Base-by-base conservation (phyloP, 2,113 vertebrate genomes). In the Pipra filicauda region DNA sequence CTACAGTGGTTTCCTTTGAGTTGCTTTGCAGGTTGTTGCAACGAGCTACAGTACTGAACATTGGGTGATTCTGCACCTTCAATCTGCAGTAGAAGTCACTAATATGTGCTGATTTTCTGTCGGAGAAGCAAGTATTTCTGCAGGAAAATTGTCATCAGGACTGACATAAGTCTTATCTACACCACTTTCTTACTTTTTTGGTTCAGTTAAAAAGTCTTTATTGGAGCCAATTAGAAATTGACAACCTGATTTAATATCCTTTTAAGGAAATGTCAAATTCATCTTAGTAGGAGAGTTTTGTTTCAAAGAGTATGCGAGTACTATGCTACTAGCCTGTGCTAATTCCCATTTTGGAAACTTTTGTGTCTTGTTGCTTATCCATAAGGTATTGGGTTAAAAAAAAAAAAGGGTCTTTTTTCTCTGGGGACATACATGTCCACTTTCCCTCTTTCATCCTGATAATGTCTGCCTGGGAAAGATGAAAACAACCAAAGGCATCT, bases 351-450 rank as follows among this genome's bases (percentile, higher is more conserved):
- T 76, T 23, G 37, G 23, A 39, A 75, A 64, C 22, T 58, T 26
- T 20, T 75, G 37, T 3, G 19, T 23, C 30, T 81, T 85, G 22
- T 46, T 31, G 28, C 24, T 88, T 90, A 22, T 52, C 28, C 6
- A 27, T 66, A 15, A 81, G 57, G 30, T 66, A 66, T 13, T 75
- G 22, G 8, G 10, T 71, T 49, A 26, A 39, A 37, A n/a, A 35
- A 39, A 39, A 39, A 66, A 39, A 20, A 14, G 21, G 0, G 0
- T 14, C 1, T 17, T 70, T 70, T 24, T 59, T 12, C 3, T 58
- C 15, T 7, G 3, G 15, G 48, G 14, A 37, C 6, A 6, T 62
- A 8, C 2, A 6, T 55, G 19, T 55, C 33, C 30, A 35, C 8
- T 64, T 88, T 44, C 8, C 82, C 9, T 88, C 31, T 71, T 94